Percentiles rank a stretch among this genome's conserved stretches.
Evolutionary conservation across 2,797 vertebrate genomes (phyloP).

Genomic region (Schizothorax lantsangensis): DNA sequence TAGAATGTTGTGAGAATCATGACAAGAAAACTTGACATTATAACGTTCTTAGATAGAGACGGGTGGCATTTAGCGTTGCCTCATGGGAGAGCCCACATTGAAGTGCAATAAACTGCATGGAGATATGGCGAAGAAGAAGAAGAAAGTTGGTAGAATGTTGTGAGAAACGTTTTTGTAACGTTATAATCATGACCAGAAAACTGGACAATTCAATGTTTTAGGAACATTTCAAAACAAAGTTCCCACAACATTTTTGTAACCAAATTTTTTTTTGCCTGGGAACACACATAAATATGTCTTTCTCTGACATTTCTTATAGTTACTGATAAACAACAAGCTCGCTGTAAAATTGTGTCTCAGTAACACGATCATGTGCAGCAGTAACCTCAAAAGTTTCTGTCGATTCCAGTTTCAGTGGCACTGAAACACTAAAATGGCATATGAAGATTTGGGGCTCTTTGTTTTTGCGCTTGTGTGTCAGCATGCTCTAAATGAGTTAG

Average conservation of each 20-base stretch:
- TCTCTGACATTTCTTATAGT: background rate
- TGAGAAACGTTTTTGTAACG: no score
- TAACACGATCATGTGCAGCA: background rate
- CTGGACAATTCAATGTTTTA: background rate
- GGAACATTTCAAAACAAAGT: no score
- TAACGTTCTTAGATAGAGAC: no score
- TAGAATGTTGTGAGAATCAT: no score
- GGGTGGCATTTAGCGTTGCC: no score
- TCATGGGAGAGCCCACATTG: no score
- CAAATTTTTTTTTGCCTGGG: background rate
- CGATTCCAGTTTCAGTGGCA: background rate
- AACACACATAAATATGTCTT: background rate
- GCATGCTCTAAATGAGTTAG: conserved; percentile 47
- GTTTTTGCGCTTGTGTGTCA: background rate
- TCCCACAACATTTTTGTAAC: no score
- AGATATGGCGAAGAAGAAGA: no score
- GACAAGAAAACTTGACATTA: no score
- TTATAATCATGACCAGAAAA: background rate
- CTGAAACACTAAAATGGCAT: background rate
- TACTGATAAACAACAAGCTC: background rate
- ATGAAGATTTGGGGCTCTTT: background rate
- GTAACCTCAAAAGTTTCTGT: background rate
- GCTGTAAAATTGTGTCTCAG: background rate
- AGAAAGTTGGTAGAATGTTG: background rate
- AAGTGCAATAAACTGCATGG: no score